Base-by-base conservation (phyloP, 1,140 invertebrate species). In the Diabrotica virgifera region DNA sequence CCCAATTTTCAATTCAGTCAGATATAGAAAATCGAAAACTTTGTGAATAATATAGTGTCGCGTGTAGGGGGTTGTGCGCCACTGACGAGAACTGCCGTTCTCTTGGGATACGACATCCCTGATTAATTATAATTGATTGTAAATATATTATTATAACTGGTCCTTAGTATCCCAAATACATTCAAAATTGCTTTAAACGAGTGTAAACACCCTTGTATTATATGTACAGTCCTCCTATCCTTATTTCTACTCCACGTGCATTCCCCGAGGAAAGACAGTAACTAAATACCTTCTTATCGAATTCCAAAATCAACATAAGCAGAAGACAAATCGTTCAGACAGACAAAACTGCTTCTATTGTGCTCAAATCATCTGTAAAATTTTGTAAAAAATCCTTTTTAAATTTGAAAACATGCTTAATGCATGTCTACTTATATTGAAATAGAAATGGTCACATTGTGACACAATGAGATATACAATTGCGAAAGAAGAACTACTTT, bases 361-460 rank as follows among this genome's bases (percentile, higher is more conserved):
- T 10, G n/a, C 40, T 46, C 40, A 46, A 46, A 46, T 46, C 40
- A 46, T 46, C 40, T 46, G 40, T 46, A 46, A 46, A 46, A 46
- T 10, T 46, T 10, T 10, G 40, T 10, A 46, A 46, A 46, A 46
- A 46, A 46, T 10, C 40, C 40, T 46, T 46, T n/a, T 46, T 46
- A 10, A 46, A 46, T 46, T 8, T 24, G 24, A 24, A 24, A 24
- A 24, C 24, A 24, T 4, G 24, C 24, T 24, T 24, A 24, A 24
- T 24, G 24, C 24, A 24, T 24, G 24, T 24, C 24, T 24, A 24
- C 24, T 24, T 46, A 46, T 5, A 8, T n/a, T 46, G 40, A 46
- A 46, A n/a, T 46, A 46, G n/a, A 46, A 46, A 46, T n/a, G 40
- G 40, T 46, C 40, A 46, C 8, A 46, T 10, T n/a, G n/a, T 46